These are phyloP conservation scores for Zaprionus africanus DNA, from an alignment of 1,140 invertebrate genomes.

Conservation along the genomic window DNA sequence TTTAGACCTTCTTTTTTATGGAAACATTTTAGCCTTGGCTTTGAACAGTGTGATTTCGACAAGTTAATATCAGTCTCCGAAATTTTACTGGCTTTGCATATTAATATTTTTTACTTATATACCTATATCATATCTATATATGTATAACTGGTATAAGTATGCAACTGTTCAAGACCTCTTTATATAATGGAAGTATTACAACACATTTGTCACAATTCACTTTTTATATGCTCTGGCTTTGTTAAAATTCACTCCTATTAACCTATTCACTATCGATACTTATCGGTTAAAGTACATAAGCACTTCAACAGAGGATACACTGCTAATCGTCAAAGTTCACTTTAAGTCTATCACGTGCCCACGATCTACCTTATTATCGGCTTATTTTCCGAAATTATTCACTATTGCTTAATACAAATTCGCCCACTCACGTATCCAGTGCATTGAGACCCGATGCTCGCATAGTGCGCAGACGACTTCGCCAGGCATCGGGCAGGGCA, in stretches of 20 bases:
- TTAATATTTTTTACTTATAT: background rate
- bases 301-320: no score
- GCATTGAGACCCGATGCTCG: constrained; percentile 94
- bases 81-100: background rate
- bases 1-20: no score
- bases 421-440: constrained; percentile 91
- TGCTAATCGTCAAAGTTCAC: constrained; percentile 1
- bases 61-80: background rate
- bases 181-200: background rate
- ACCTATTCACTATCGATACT: background rate
- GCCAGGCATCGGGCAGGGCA: constrained; percentile 92
- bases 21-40: background rate
- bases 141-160: no score
- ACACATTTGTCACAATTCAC: background rate
- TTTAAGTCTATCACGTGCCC: background rate
- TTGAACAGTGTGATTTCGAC: background rate
- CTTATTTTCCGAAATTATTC: background rate
- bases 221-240: no score
- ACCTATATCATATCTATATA: background rate
- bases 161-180: background rate
- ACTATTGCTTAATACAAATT: background rate
- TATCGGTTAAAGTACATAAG: background rate
- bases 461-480: constrained; percentile 92
- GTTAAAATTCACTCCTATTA: no score
- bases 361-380: background rate